These are phyloP conservation scores for Lota lota DNA, from an alignment of 2,113 vertebrate species.

Conservation along the genomic window DNA sequence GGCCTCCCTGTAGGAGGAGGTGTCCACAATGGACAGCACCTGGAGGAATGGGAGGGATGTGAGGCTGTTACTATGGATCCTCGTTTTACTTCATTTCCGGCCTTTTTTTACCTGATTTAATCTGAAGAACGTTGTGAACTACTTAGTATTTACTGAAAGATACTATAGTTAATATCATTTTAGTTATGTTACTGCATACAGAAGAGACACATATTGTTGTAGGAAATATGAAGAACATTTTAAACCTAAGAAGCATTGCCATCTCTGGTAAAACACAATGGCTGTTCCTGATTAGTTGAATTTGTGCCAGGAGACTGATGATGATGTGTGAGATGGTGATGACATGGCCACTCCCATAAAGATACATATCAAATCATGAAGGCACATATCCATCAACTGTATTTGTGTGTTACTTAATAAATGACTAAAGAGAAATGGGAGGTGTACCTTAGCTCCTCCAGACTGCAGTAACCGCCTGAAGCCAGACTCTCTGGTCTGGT, in stretches of 20 bases:
- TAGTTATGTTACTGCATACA: no score
- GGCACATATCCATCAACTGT: neutral
- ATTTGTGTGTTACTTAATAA: neutral
- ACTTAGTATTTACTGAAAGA: no score
- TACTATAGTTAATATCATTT: no score
- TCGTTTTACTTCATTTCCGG: no score
- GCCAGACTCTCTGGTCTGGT: constrained; percentile 87
- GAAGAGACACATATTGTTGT: neutral
- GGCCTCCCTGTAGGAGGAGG: constrained; percentile 78
- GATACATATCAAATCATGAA: neutral
- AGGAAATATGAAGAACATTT: no score
- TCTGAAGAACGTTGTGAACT: no score
- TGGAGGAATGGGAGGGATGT: constrained; percentile 39
- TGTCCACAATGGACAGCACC: constrained; percentile 83
- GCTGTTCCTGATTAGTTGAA: no score
- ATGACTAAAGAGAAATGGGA: neutral
- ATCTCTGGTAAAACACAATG: no score
- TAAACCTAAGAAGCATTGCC: neutral
- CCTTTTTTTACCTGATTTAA: no score
- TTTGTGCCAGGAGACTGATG: no score
- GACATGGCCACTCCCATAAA: no score
- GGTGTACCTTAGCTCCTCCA: constrained; percentile 87
- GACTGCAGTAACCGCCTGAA: constrained; percentile 93
- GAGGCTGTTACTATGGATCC: neutral
- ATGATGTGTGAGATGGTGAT: no score